These are phyloP conservation scores for Turritopsis dohrnii DNA, from an alignment of 30 jellyfish, hydroid and myxozoan species.

Conservation along the genomic window DNA sequence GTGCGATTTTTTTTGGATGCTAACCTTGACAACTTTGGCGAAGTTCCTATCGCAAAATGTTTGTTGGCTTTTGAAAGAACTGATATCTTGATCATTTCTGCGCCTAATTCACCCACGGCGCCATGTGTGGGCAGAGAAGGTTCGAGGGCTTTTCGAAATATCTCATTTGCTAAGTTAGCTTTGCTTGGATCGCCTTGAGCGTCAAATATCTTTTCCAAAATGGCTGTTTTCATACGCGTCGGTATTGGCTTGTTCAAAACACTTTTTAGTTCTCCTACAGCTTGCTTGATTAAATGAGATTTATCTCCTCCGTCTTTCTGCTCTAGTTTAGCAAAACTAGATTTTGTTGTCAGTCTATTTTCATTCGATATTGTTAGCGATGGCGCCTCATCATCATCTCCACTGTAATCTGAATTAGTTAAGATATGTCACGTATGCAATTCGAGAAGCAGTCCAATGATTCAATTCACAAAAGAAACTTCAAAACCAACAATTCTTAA, in stretches of 20 bases:
- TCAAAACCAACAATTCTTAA: too few relatives aligned
- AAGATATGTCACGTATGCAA: not conserved
- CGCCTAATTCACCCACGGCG: constrained; percentile 31
- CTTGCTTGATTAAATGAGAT: constrained; percentile 12
- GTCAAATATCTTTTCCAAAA: constrained; percentile 16
- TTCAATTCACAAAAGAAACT: too few relatives aligned
- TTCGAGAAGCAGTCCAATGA: too few relatives aligned
- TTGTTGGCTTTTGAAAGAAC: not conserved
- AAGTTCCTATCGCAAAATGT: not conserved
- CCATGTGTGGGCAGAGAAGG: constrained; percentile 33
- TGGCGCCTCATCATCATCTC: not conserved
- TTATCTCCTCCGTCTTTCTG: not conserved
- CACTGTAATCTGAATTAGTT: not conserved
- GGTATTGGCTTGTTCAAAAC: constrained; percentile 20
- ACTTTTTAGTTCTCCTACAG: constrained; percentile 21
- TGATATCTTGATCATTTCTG: constrained; percentile 27
- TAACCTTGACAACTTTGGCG: not conserved
- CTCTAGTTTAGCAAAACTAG: not conserved
- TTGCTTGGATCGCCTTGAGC: constrained; percentile 34
- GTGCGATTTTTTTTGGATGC: not conserved
- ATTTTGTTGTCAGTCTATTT: not conserved
- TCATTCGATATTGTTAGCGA: not conserved
- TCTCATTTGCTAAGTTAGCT: constrained; percentile 23
- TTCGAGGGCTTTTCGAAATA: constrained; percentile 25
- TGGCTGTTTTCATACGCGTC: constrained; percentile 12